Conservation (phyloP, 2,797 vertebrate genomes). For the Sebastes steindachneri region DNA sequence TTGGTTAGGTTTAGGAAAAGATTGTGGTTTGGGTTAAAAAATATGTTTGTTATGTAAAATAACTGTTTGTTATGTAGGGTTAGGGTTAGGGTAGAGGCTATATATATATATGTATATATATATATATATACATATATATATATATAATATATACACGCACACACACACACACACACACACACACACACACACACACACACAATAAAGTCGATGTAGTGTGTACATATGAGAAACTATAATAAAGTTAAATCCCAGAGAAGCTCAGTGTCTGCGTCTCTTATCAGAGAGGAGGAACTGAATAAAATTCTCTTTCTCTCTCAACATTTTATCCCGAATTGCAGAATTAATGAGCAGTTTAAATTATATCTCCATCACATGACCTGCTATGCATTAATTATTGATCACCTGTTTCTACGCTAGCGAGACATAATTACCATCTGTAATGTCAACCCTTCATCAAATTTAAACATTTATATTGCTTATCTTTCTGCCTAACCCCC, state of each 20-base stretch:
- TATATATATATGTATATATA: too few species aligned
- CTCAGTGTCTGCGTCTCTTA: not conserved
- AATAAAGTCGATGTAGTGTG: not conserved
- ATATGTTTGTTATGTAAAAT: not conserved
- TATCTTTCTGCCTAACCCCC: constrained; percentile 73
- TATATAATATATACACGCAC: not conserved
- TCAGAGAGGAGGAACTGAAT: not conserved
- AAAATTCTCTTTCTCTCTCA: not conserved
- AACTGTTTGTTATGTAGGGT: not conserved
- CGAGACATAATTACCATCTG: constrained; percentile 79
- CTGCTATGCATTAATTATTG: constrained; percentile 79
- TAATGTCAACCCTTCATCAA: constrained; percentile 82
- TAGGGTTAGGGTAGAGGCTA: too few species aligned
- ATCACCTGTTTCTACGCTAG: constrained; percentile 73
- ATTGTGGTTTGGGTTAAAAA: not conserved
- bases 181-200: not conserved
- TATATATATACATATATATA: too few species aligned
- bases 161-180: not conserved
- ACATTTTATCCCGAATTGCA: constrained; percentile 36
- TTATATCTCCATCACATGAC: constrained; percentile 62
- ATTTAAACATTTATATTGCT: constrained; percentile 85
- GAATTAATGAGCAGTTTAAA: constrained; percentile 75
- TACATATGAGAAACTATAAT: not conserved
- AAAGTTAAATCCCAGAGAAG: not conserved
- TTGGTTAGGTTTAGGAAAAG: too few species aligned